Percentiles rank a stretch among this genome's conserved stretches.
Conservation (phyloP, 2,888 invertebrate genomes). For the Protonemura montana region DNA sequence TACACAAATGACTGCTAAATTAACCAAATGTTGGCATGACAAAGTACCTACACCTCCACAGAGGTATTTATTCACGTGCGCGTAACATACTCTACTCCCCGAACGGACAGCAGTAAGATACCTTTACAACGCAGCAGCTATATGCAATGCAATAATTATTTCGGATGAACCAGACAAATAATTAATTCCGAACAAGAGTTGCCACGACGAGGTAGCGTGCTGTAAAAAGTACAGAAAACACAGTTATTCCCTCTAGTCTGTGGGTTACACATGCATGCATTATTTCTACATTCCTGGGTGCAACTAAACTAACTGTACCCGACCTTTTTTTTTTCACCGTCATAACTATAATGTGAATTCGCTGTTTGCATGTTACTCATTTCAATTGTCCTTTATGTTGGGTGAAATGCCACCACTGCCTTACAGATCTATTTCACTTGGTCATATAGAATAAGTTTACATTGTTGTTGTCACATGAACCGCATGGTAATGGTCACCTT, state of each 20-base stretch:
- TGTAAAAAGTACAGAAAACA: conserved; percentile 1
- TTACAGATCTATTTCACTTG: neutral
- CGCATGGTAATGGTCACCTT: neutral
- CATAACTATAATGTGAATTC: neutral
- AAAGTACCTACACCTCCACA: neutral
- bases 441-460: neutral
- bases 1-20: neutral
- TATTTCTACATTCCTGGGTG: neutral
- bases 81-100: neutral
- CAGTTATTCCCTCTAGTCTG: conserved; percentile 17
- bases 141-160: neutral
- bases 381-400: neutral
- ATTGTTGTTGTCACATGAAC: neutral
- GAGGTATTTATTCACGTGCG: neutral
- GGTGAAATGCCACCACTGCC: neutral
- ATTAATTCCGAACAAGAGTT: conserved; percentile 22
- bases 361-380: neutral
- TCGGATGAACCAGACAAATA: neutral
- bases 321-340: neutral
- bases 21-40: neutral
- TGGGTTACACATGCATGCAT: neutral
- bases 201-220: neutral
- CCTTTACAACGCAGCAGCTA: neutral
- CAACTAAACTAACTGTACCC: conserved; percentile 1
- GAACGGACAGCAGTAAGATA: neutral